Base-by-base conservation (phyloP, 2,113 vertebrate genomes). In the Suncus etruscus region DNA sequence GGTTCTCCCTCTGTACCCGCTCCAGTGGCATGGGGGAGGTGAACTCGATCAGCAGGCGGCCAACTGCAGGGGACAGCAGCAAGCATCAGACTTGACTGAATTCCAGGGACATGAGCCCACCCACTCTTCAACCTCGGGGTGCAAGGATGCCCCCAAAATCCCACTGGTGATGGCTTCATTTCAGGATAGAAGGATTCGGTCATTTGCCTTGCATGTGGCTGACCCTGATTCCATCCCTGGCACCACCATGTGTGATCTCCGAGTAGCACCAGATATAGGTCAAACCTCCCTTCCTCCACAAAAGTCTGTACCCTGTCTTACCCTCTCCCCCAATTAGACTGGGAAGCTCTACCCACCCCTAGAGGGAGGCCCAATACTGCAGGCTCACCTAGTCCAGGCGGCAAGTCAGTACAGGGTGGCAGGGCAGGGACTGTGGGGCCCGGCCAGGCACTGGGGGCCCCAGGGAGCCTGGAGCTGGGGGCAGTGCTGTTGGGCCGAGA, bases 1-100 rank as follows among this genome's bases (percentile, higher is more conserved):
- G 99, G 96, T 99, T 99, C 95, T 99, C 99, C 96, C 98, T 98
- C 97, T 99, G 99, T 94, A 99, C 99, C 91, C 98, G 98, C 94
- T 99, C 99, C 98, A 99, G 98, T 61, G 98, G 99, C 99, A 99
- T 99, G 97, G 98, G 98, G 84, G 99, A 99, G 96, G 98, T 98
- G 97, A 99, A 99, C 97, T 99, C 99, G 0, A 99, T 99, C 96
- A 99, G 98, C 95, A 99, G 97, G 82, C 99, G 99, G 4, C 99
- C 99, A 72, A 99, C 99, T 99, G 97, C 83, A 97, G 90, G 94
- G 95, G 87, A 86, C 45, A 48, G 91, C 80, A 29, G 94, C 74
- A 29, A 85, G 47, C 65, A 93, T 95, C 90, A 93, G 95, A 87
- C 51, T 87, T 79, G 18, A 20, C 58, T 61, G 58, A 20, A 39